These are phyloP conservation scores for Tragelaphus buxtoni DNA, from an alignment of 2,113 vertebrate genomes.

Conservation along the genomic window DNA sequence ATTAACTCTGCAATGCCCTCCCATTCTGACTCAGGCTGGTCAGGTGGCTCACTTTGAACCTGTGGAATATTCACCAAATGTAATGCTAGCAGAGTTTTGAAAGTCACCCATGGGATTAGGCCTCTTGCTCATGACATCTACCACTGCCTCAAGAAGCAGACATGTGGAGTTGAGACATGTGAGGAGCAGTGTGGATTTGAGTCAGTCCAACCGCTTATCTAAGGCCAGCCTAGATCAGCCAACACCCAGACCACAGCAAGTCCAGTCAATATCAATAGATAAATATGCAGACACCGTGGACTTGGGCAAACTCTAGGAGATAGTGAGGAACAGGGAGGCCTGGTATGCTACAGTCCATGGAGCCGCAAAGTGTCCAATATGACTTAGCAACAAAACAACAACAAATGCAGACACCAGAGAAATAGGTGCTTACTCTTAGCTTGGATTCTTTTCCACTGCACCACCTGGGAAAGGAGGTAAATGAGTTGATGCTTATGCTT, in stretches of 20 bases:
- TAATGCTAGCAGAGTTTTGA: background rate
- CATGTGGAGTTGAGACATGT: background rate
- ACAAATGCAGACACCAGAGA: background rate
- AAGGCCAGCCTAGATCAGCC: background rate
- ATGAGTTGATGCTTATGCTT: background rate
- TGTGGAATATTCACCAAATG: background rate
- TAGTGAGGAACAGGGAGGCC: background rate
- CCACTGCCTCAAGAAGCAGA: background rate
- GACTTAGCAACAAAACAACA: background rate
- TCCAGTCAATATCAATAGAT: too few relatives aligned
- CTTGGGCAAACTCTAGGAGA: background rate
- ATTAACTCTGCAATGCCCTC: background rate
- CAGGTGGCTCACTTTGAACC: background rate
- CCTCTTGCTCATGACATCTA: background rate
- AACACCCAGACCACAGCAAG: background rate
- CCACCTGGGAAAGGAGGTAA: background rate
- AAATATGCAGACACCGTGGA: background rate
- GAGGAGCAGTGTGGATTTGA: background rate
- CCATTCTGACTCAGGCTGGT: background rate
- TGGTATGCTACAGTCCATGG: background rate
- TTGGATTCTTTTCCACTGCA: accelerated
- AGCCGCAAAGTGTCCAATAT: background rate
- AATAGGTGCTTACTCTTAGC: background rate
- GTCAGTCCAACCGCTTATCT: background rate
- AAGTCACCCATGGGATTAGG: background rate